Percentiles rank a stretch among this genome's conserved stretches.
These are phyloP conservation scores for Aramus guarauna DNA, from an alignment of 2,113 vertebrate genomes.

Conservation along the genomic window DNA sequence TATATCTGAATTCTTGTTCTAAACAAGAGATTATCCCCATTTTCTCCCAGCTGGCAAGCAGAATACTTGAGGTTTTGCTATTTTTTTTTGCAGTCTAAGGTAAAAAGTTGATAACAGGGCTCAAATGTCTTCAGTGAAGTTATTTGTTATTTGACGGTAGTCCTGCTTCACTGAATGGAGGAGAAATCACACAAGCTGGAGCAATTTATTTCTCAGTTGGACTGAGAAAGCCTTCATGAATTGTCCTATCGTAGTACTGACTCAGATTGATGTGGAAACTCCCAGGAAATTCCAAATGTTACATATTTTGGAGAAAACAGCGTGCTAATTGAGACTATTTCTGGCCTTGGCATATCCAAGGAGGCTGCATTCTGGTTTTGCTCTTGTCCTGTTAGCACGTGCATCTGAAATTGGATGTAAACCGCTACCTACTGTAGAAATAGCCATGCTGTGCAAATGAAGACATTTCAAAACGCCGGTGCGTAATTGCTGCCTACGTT, in stretches of 20 bases:
- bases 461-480: neutral
- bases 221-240: neutral
- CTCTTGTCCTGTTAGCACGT: accelerated
- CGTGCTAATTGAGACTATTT: neutral
- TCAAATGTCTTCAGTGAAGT: neutral
- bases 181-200: neutral
- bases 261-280: neutral
- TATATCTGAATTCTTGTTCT: neutral
- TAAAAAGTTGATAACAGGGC: neutral
- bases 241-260: neutral
- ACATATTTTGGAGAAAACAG: neutral
- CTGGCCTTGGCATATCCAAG: neutral
- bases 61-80: neutral
- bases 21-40: neutral
- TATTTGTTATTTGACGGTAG: neutral
- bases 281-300: neutral
- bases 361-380: neutral
- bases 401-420: neutral
- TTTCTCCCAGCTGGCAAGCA: neutral
- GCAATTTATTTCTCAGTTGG: neutral
- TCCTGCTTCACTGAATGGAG: neutral
- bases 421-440: neutral
- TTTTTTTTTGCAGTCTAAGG: neutral
- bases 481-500: neutral
- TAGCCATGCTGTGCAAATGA: neutral